Conservation (phyloP, 2,113 vertebrate genomes). For the Mohoua ochrocephala region DNA sequence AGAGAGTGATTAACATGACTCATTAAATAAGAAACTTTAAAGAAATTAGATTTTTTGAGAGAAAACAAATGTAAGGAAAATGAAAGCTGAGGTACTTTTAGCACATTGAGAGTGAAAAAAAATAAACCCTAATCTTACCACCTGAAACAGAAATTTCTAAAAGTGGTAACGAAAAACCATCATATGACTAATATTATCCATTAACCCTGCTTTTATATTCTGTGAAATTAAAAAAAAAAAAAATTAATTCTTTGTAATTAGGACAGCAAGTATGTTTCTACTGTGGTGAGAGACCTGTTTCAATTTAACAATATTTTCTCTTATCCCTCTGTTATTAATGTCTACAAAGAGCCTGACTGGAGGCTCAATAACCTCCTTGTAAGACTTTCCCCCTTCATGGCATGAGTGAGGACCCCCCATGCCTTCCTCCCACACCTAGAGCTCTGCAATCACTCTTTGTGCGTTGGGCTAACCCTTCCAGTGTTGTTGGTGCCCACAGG, state of each 20-base stretch:
- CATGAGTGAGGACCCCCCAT: neutral
- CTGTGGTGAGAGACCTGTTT: neutral
- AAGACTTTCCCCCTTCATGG: rapidly evolving
- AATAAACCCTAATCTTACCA: neutral
- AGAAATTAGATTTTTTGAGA: neutral
- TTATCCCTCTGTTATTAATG: neutral
- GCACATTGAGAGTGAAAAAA: neutral
- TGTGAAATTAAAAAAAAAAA: neutral
- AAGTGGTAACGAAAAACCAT: neutral
- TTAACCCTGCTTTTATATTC: neutral
- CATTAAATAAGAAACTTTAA: neutral
- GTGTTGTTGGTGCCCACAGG: neutral
- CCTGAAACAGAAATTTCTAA: neutral
- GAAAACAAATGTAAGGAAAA: neutral
- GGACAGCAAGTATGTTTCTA: neutral
- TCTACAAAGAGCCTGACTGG: neutral
- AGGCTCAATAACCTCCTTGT: neutral
- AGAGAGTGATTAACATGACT: neutral
- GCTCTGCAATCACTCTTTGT: neutral
- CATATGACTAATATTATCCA: neutral
- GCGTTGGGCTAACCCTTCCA: no score
- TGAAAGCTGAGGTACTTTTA: neutral
- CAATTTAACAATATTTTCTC: neutral
- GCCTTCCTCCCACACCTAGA: neutral
- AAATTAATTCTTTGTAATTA: neutral